Evolutionary conservation across 92 coral and sea anemone species (phyloP), one percentile per base, ranked within the genome.

Genomic region (Nematostella vectensis): DNA sequence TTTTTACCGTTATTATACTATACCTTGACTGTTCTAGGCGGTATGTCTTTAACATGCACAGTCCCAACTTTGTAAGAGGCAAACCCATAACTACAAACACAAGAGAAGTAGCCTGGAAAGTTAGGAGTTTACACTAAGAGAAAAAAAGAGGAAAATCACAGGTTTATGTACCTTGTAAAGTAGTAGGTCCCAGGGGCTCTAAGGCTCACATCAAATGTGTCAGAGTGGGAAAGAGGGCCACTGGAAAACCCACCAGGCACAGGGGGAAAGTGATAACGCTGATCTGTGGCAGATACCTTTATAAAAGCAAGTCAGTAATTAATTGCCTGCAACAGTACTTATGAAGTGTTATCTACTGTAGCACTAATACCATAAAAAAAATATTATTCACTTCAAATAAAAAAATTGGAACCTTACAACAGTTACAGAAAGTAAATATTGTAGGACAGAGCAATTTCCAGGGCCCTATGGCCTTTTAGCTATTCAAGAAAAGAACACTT

Each of bases 161-260:
- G 9, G 9, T 10, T 45, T 19, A 52, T 59, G 40, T 16, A 79
- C 86, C 86, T 79, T 21, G 31, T 47, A 55, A 79, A 79, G n/a
- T 42, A 25, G 38, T 65, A 79, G 13, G 24, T 26, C 0, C 86
- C 86, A 27, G 58, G 36, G 50, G 63, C 63, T 15, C 45, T 29
- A 12, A 79, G 48, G 40, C 6, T 48, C 18, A 57, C 67, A 27
- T 62, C 48, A 44, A 65, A 67, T 9, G 70, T 29, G 22, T 76
- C 76, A 22, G 57, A 0, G 28, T 36, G 18, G 22, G 81, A 47
- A 12, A 47, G 39, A 25, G 24, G 27, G 1, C 80, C 80, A 72
- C 86, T 79, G 54, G 54, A 19, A 24, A 58, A 62, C 8, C 86
- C 86, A 40, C 72, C 64, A 0, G 86, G 86, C 18, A 79, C 86